phyloP scores from a whole-genome alignment of 2,113 vertebrate species.

The Onychostruthus taczanowskii region DNA sequence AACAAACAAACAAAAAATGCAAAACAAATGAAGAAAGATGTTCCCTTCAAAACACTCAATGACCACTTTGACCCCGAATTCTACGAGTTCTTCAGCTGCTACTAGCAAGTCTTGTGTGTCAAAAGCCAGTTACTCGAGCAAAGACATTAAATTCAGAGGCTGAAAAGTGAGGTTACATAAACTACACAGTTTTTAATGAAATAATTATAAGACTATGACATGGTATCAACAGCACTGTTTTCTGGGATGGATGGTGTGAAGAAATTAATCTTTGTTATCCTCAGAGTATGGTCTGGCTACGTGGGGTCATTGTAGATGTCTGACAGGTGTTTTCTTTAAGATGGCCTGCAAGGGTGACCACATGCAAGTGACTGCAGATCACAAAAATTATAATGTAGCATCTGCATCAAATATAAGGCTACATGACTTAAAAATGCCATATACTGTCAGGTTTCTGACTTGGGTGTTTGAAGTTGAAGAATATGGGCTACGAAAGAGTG shows the following conservation, averaged over 20 bases:
- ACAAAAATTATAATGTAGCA: background rate
- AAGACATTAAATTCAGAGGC: background rate
- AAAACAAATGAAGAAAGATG: background rate
- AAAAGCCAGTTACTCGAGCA: background rate
- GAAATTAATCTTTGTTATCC: background rate
- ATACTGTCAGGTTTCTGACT: background rate
- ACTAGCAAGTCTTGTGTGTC: rapidly evolving
- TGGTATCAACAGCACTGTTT: background rate
- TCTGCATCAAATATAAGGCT: background rate
- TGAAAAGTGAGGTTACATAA: background rate
- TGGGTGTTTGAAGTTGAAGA: background rate
- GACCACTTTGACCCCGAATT: background rate
- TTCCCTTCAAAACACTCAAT: background rate
- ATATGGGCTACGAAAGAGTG: background rate
- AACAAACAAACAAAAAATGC: background rate
- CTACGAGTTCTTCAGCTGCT: background rate
- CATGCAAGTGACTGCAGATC: background rate
- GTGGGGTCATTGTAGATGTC: background rate
- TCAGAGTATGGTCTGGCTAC: background rate
- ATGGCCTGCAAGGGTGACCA: background rate
- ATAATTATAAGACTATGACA: background rate
- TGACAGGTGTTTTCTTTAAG: background rate
- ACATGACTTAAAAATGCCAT: background rate
- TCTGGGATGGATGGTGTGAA: background rate
- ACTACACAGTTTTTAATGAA: background rate